A percentile compares a stretch with the other conserved stretches of the same genome.
Evolutionary conservation across 2,888 invertebrate species (phyloP).

Genomic region (Calliopum simillimum): DNA sequence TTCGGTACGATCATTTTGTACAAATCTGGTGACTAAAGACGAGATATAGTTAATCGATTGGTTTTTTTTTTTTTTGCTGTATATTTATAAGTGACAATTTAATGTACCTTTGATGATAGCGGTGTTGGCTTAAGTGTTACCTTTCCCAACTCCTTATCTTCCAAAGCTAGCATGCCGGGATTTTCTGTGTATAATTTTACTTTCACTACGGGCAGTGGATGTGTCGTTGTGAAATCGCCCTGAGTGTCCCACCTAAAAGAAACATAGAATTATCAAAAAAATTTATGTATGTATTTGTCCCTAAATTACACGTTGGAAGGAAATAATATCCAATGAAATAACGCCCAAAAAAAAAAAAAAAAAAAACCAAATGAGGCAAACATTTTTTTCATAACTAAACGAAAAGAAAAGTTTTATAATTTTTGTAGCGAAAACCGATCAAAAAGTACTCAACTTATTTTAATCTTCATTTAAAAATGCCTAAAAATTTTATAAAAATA

Average conservation of each 20-base stretch:
- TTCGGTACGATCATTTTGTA: slow-evolving; percentile 97
- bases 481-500: no score
- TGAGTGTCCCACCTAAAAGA: slow-evolving; percentile 95
- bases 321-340: no score
- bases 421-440: no score
- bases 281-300: background rate
- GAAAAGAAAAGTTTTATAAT: no score
- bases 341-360: no score
- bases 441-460: no score
- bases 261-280: background rate
- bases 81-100: background rate
- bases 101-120: slow-evolving; percentile 81
- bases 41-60: background rate
- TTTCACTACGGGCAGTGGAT: slow-evolving; percentile 96
- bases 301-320: no score
- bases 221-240: slow-evolving; percentile 98
- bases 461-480: no score
- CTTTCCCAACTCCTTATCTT: slow-evolving; percentile 98
- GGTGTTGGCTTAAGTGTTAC: slow-evolving; percentile 89
- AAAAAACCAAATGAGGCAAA: no score
- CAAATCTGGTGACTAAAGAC: slow-evolving; percentile 91
- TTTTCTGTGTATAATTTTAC: slow-evolving; percentile 98
- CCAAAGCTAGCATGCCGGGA: slow-evolving; percentile 96
- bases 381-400: no score
- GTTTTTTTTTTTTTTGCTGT: background rate